Base-by-base conservation (phyloP, 2,113 vertebrate species). In the Pollachius pollachius region DNA sequence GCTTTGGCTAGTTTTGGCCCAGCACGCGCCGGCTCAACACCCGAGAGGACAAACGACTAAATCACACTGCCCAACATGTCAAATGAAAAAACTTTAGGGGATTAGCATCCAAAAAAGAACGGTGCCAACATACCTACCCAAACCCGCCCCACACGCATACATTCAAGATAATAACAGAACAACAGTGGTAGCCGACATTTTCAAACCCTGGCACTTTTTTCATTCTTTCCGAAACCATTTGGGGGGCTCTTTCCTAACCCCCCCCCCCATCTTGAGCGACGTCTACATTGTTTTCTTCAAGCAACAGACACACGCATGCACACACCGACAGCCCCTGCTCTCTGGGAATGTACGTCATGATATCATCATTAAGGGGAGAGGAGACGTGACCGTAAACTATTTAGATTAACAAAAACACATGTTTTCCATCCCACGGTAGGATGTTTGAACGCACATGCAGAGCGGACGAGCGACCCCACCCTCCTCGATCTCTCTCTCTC, bases 101-200 rank as follows among this genome's bases (percentile, higher is more conserved):
- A 52, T 41, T 70, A 67, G 74, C 76, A 64, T 68, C 66, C 61
- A 74, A 70, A 78, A 77, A 77, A 60, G 64, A 62, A 15, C 52
- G 5, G 52, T 16, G 54, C 9, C n/a, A 6, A 23, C 71, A 64
- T 69, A 69, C 65, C 7, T 68, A 23, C 37, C 61, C 69, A 16
- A 12, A 25, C 64, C 18, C 66, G 58, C 64, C 17, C 12, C 69
- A 64, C 65, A 68, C 70, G 15, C 76, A 63, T 87, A 88, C 89
- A 89, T 90, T 90, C 88, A 89, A 67, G 83, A 87, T 89, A 70
- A 41, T 41, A 48, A 48, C 88, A 89, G 86, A 81, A 77, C 79
- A 68, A 85, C 82, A 87, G 87, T 89, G 87, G 85, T 84, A 76
- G 72, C 73, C 41, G 78, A 83, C 79, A 48, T 52, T 7, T 0